Percentiles rank a stretch among this genome's conserved stretches.
Evolutionary conservation across 92 coral and sea anemone genomes (phyloP).

Genomic region (Micromussa lordhowensis): DNA sequence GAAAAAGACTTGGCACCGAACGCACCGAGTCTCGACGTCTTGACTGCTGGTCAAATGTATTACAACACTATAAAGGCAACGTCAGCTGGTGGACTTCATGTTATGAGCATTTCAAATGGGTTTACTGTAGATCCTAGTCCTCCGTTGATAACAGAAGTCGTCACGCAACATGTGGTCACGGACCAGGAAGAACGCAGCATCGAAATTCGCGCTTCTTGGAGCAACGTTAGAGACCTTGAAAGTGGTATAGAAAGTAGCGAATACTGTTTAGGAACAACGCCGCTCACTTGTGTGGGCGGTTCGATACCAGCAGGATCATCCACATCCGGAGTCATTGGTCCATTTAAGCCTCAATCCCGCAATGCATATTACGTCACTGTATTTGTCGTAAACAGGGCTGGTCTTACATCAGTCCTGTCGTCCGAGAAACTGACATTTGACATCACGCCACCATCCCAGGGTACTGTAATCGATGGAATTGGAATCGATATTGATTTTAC

Average conservation of each 20-base stretch:
- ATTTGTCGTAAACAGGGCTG: conserved; percentile 77
- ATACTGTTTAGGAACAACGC: conserved; percentile 82
- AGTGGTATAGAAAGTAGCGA: conserved; percentile 73
- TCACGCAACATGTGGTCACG: conserved; percentile 59
- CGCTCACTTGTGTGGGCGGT: conserved; percentile 62
- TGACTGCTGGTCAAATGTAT: conserved; percentile 75
- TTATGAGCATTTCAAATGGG: conserved; percentile 79
- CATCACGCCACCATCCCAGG: conserved; percentile 85
- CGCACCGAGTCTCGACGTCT: conserved; percentile 71
- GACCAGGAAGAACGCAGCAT: conserved; percentile 65
- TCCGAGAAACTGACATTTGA: conserved; percentile 77
- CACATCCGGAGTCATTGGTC: conserved; percentile 57
- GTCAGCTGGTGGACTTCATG: conserved; percentile 72
- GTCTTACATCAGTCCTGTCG: conserved; percentile 75
- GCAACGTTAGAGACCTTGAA: conserved; percentile 73
- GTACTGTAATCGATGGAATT: conserved; percentile 83
- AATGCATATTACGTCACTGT: conserved; percentile 77
- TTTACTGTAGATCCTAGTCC: conserved; percentile 87
- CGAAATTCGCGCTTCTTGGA: conserved; percentile 77
- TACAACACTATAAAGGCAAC: conserved; percentile 85
- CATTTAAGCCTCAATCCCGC: conserved; percentile 68
- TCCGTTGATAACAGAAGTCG: conserved; percentile 69
- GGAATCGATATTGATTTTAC: conserved; percentile 75
- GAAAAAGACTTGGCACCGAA: conserved; percentile 66
- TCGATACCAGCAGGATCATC: conserved; percentile 38